These are phyloP conservation scores for Drosophila eugracilis DNA, from an alignment of 1,140 invertebrate species.

Conservation along the genomic window DNA sequence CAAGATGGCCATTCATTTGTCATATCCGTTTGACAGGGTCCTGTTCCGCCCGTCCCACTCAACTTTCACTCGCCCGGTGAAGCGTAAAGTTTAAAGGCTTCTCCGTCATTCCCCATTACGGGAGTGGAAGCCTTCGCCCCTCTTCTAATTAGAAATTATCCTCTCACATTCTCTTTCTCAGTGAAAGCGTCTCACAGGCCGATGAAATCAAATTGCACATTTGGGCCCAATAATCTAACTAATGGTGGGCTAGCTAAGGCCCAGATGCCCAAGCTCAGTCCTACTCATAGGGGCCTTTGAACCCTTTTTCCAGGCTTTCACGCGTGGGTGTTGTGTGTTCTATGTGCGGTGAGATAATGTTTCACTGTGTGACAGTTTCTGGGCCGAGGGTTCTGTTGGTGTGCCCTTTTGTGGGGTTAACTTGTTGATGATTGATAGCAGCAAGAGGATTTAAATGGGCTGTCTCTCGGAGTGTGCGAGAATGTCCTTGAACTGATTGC, in stretches of 20 bases:
- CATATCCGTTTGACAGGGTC: conserved; percentile 32
- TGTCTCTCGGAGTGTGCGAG: conserved; percentile 16
- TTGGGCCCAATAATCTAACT: conserved; percentile 48
- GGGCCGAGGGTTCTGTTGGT: conserved; percentile 26
- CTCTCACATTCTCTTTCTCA: not conserved
- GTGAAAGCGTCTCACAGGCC: conserved; percentile 2
- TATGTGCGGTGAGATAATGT: conserved; percentile 48
- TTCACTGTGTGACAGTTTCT: conserved; percentile 28
- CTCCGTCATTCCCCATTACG: conserved; percentile 3
- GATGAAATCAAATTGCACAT: conserved; percentile 57
- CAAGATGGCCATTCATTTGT: conserved; percentile 44
- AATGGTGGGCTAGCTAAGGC: conserved; percentile 11
- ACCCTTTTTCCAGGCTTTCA: conserved; percentile 36
- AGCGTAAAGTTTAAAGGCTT: conserved; percentile 24
- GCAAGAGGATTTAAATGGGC: conserved; percentile 29
- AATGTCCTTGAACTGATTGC: conserved; percentile 45
- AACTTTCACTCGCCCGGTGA: conserved; percentile 1
- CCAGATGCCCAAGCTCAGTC: conserved; percentile 11
- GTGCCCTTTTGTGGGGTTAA: conserved; percentile 47
- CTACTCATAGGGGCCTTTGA: conserved; percentile 33
- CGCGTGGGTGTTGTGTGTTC: conserved; percentile 17
- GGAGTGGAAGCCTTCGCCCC: not conserved
- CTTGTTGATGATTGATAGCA: conserved; percentile 77
- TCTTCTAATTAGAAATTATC: conserved; percentile 28
- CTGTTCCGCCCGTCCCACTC: not conserved